Conservation (phyloP, 2,113 vertebrate genomes). For the Pristiophorus japonicus region DNA sequence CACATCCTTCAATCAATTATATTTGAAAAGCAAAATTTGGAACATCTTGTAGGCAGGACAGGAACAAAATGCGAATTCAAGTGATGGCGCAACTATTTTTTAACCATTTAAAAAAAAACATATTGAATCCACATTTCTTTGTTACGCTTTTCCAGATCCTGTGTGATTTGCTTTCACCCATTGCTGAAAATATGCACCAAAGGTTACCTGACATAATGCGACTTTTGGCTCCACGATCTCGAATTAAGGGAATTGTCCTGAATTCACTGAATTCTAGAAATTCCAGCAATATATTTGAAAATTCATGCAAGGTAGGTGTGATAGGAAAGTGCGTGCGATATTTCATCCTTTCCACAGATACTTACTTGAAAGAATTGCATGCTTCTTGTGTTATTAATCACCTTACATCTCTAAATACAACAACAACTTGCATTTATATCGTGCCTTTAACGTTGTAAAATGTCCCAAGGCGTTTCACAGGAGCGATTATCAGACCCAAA, state of each 20-base stretch:
- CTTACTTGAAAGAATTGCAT: background rate
- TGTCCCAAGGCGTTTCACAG: background rate
- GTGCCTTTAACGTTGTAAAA: background rate
- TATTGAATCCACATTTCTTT: constrained; percentile 47
- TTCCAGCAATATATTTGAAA: constrained; percentile 56
- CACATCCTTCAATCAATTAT: background rate
- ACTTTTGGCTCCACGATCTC: constrained; percentile 65
- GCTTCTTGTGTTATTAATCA: background rate
- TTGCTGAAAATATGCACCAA: constrained; percentile 72
- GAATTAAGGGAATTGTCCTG: constrained; percentile 66
- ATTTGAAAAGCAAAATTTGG: background rate
- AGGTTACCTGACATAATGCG: constrained; percentile 69
- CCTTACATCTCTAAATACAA: background rate
- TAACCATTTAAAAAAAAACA: constrained; percentile 45
- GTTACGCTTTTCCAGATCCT: constrained; percentile 75
- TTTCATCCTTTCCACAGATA: background rate
- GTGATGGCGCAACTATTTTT: constrained; percentile 7
- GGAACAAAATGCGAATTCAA: background rate
- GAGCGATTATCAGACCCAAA: background rate
- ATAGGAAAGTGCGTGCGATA: background rate
- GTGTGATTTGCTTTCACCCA: constrained; percentile 74
- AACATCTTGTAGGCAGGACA: background rate
- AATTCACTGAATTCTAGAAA: constrained; percentile 55
- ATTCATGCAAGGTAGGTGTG: constrained; percentile 62
- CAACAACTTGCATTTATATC: background rate